Base-by-base conservation (phyloP, 2,113 vertebrate species). In the Suncus etruscus region DNA sequence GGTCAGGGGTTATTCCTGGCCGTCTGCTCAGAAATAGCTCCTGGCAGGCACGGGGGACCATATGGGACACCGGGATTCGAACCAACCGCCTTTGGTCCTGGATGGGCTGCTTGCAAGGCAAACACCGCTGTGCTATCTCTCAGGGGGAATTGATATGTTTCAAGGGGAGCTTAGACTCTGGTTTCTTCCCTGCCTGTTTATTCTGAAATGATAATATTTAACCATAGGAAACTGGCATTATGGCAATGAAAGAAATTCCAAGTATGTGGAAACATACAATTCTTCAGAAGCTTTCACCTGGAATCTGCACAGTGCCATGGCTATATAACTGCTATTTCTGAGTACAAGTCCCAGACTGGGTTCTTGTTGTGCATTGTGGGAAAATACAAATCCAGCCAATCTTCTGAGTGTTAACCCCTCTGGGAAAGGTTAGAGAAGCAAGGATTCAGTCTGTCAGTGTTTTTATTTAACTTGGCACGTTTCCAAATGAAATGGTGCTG, bases 401-500 rank as follows among this genome's bases (percentile, higher is more conserved):
- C 77, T 81, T n/a, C 29, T 74, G 51, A 20, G 14, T 68, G 16
- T 31, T 29, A 11, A 29, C 54, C 54, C 54, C 54, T 58, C 14
- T 58, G 48, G 48, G 70, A 75, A 25, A 69, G 12, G 16, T 11
- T 0, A 0, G 63, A 87, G 31, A 86, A 78, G n/a, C 14, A 50
- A 65, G 18, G 15, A 48, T 32, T 32, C 24, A 6, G 8, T 48
- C 77, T 22, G 18, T 39, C 29, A 65, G 12, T n/a, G 32, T 10
- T 84, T 87, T 84, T 58, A 66, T 61, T 81, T 63, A 87, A 87
- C 65, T 58, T 48, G 48, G 82, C 73, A 8, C 27, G 80, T 77
- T 77, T 73, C 48, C 14, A 61, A 61, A 20, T 20, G 58, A 61
- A 61, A 61, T 61, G 58, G 18, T 61, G 58, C 58, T 61, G 18